phyloP scores from a whole-genome alignment of 2,888 invertebrate genomes.

The Carcina quercana region DNA sequence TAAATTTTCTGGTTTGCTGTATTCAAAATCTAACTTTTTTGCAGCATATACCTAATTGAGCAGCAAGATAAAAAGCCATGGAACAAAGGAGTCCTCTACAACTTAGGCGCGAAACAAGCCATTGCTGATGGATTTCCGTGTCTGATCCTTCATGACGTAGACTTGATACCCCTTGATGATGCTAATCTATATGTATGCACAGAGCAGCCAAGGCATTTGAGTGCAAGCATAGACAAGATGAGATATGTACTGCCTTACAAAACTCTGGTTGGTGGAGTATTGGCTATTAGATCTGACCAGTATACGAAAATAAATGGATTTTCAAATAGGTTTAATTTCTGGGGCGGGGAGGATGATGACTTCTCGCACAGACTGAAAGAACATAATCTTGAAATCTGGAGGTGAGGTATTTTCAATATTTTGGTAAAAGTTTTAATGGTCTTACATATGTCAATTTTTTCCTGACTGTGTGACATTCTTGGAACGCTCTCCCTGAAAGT shows the following conservation, averaged over 20 bases:
- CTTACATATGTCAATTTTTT: no score
- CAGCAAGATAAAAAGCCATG: slow-evolving; percentile 86
- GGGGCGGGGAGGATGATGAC: slow-evolving; percentile 70
- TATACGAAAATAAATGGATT: slow-evolving; percentile 47
- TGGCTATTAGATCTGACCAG: slow-evolving; percentile 47
- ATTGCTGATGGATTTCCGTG: slow-evolving; percentile 83
- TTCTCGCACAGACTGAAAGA: slow-evolving; percentile 35
- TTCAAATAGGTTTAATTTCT: slow-evolving; percentile 52
- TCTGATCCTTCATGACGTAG: slow-evolving; percentile 93
- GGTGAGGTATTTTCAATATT: slow-evolving; percentile 38
- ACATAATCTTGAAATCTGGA: slow-evolving; percentile 34
- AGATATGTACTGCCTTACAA: slow-evolving; percentile 32
- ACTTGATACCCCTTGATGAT: slow-evolving; percentile 86
- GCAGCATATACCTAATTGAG: slow-evolving; percentile 86
- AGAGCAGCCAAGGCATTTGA: slow-evolving; percentile 88
- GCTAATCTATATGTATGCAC: slow-evolving; percentile 90
- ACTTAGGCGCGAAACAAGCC: slow-evolving; percentile 87
- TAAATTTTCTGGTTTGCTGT: no score
- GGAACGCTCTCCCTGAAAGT: no score
- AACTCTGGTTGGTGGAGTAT: slow-evolving; percentile 49
- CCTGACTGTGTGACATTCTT: no score
- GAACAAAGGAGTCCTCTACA: slow-evolving; percentile 91
- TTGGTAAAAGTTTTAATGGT: slow-evolving; percentile 12
- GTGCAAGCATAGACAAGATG: slow-evolving; percentile 89
- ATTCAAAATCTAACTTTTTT: no score